Evolutionary conservation across 1,140 invertebrate species (phyloP).

Genomic region (Tetramorium parvispinum): DNA sequence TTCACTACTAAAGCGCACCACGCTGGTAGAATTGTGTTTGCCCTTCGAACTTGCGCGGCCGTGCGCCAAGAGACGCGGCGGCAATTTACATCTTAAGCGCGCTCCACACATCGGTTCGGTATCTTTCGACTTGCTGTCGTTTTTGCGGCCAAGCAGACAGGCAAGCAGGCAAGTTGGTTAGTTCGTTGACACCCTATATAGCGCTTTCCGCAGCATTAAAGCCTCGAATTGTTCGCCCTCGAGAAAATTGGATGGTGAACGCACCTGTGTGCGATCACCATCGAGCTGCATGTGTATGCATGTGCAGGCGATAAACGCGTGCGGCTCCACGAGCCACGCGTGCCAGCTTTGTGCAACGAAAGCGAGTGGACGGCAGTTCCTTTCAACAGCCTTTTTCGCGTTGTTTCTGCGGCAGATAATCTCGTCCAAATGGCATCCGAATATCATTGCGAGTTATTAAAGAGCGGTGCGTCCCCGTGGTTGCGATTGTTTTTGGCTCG

Average conservation of each 20-base stretch:
- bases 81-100: conserved; percentile 59
- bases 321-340: not conserved
- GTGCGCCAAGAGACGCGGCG: conserved; percentile 17
- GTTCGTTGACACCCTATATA: not conserved
- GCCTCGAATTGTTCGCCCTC: not conserved
- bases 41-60: conserved; percentile 48
- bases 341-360: not conserved
- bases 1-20: not conserved
- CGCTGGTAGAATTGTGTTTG: conserved; percentile 48
- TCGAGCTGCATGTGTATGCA: not conserved
- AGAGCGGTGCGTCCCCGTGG: not conserved
- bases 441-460: not conserved
- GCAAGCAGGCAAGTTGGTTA: not conserved
- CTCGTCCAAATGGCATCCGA: not conserved
- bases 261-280: not conserved
- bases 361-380: not conserved
- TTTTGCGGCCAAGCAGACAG: not conserved
- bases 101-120: not conserved
- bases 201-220: not conserved
- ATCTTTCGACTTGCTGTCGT: conserved; percentile 60
- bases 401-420: conserved; percentile 14
- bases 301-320: not conserved
- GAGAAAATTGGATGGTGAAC: conserved; percentile 20
- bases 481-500: conserved; percentile 6
- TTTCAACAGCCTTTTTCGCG: not conserved